Evolutionary conservation across 2,113 vertebrate genomes (phyloP), one percentile per base, ranked within the genome.

Genomic region (Stigmatopora nigra): DNA sequence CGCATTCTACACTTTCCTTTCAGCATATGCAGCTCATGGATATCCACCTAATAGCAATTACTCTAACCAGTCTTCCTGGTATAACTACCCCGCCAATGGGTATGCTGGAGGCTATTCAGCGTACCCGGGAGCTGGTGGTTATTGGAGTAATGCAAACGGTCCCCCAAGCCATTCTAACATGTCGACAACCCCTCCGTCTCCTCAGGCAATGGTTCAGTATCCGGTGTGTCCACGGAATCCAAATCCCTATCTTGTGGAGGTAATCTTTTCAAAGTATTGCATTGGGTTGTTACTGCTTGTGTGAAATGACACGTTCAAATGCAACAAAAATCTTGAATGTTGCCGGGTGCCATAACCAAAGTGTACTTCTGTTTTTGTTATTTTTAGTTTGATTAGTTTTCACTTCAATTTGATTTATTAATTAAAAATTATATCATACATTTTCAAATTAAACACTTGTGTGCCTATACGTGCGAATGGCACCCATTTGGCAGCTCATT

Each of bases 151-250:
- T 81, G 77, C 85, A 71, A 88, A 86, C 78, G 82, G 80, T 81
- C 73, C 84, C 75, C 72, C 87, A 83, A 86, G 87, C 89, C 88
- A 86, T 76, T 89, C 89, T 87, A 89, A 87, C 86, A 69, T 88
- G 78, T 87, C 89, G 83, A 88, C 86, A 87, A 88, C 77, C 86
- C 85, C 88, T 88, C 82, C 82, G 86, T 87, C 87, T 88, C 86
- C 90, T 85, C 90, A 90, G 88, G 86, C 87, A 74, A 89, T 91
- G 88, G 89, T 92, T 86, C 91, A 91, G 89, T 92, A 92, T 86
- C 90, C 91, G 0, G 78, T 92, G 82, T 90, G 91, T 84, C 88
- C 90, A 67, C 84, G 87, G 72, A 87, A 89, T 74, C 76, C 81
- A 11, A 82, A 87, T 64, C 71, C 88, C 22, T 91, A 89, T 78